phyloP scores from a whole-genome alignment of 2,888 invertebrate species.

The Cheilosia variabilis region DNA sequence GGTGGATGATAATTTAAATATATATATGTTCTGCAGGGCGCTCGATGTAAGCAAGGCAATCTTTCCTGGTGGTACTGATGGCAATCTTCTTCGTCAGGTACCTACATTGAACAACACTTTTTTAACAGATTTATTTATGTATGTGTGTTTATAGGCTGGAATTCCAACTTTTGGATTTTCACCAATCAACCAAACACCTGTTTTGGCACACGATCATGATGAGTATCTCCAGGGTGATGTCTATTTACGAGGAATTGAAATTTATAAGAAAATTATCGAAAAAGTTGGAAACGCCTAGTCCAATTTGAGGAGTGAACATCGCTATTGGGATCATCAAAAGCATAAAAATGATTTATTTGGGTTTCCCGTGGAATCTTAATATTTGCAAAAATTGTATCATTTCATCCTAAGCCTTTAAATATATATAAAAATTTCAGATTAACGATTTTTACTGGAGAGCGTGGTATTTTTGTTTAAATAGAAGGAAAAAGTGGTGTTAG shows the following conservation, averaged over 20 bases:
- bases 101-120: not conserved
- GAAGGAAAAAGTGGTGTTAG: too few relatives aligned
- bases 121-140: not conserved
- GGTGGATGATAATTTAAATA: not conserved
- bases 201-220: constrained; percentile 94
- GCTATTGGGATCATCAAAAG: too few relatives aligned
- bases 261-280: constrained; percentile 84
- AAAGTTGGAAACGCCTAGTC: constrained; percentile 77
- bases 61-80: constrained; percentile 96
- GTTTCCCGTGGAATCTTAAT: too few relatives aligned
- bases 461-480: too few relatives aligned
- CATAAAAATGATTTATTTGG: too few relatives aligned
- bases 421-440: too few relatives aligned
- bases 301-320: not conserved
- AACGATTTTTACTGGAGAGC: too few relatives aligned
- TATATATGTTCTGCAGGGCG: constrained; percentile 21
- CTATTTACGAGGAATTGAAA: constrained; percentile 92
- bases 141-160: constrained; percentile 85
- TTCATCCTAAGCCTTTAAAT: too few relatives aligned
- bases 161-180: constrained; percentile 95
- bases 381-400: too few relatives aligned
- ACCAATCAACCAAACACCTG: constrained; percentile 92
- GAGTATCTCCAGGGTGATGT: constrained; percentile 91
- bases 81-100: constrained; percentile 88
- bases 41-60: constrained; percentile 87